These are phyloP conservation scores for Peucedramus taeniatus DNA, from an alignment of 2,113 vertebrate species.

Conservation along the genomic window DNA sequence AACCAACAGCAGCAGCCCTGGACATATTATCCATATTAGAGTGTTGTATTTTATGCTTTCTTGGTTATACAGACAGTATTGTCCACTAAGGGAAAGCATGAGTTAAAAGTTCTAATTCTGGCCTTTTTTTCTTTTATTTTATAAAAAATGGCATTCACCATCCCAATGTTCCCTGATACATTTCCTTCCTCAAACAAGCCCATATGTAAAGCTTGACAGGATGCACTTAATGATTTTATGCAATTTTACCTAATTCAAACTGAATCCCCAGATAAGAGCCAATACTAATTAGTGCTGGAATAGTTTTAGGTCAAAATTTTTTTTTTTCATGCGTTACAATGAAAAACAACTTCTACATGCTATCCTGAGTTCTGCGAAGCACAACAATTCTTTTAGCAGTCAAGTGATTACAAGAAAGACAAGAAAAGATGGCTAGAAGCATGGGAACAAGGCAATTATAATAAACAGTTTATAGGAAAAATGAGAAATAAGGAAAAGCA, in stretches of 20 bases:
- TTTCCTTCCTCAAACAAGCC: background rate
- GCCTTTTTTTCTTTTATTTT: background rate
- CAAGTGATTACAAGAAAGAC: background rate
- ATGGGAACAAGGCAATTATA: background rate
- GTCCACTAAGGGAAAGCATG: background rate
- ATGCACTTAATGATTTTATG: background rate
- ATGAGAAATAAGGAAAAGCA: background rate
- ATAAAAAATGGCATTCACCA: background rate
- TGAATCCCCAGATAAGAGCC: background rate
- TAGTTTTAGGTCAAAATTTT: background rate
- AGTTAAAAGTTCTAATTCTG: background rate
- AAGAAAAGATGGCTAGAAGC: background rate
- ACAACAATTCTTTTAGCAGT: background rate
- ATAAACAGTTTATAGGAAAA: background rate
- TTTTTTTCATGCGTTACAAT: background rate
- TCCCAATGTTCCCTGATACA: accelerated
- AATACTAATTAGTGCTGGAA: background rate
- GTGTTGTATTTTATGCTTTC: background rate
- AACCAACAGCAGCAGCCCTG: background rate
- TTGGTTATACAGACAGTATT: background rate
- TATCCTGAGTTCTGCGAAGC: background rate
- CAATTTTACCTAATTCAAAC: background rate
- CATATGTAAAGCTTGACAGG: background rate
- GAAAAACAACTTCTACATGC: background rate
- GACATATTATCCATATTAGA: background rate